These are phyloP conservation scores for Cheilosia variabilis DNA, from an alignment of 2,888 invertebrate genomes.

Conservation along the genomic window DNA sequence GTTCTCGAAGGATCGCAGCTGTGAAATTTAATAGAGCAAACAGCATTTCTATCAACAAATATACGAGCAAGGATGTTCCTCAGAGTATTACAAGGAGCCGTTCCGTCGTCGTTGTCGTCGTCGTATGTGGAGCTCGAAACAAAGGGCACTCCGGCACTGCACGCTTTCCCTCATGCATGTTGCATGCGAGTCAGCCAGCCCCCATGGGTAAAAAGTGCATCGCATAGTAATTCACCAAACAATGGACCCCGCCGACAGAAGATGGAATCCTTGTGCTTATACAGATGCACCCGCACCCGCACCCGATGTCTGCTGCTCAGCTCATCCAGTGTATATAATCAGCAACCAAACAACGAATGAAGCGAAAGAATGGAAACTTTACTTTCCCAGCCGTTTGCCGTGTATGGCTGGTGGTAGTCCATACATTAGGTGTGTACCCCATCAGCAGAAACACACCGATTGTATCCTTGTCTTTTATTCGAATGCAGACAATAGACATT, in stretches of 20 bases:
- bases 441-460: conserved; percentile 23
- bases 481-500: conserved; percentile 54
- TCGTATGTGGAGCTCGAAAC: conserved; percentile 50
- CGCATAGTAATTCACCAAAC: conserved; percentile 64
- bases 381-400: conserved; percentile 18
- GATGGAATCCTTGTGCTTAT: conserved; percentile 40
- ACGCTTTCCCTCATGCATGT: conserved; percentile 42
- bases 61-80: conserved; percentile 54
- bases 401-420: conserved; percentile 6
- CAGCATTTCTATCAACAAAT: conserved; percentile 53
- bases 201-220: conserved; percentile 60
- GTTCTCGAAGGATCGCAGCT: conserved; percentile 64
- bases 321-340: conserved; percentile 13
- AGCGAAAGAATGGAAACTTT: conserved; percentile 44
- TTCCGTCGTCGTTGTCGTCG: conserved; percentile 7
- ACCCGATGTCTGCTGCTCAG: conserved; percentile 21
- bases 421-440: conserved; percentile 18
- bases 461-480: conserved; percentile 39
- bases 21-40: conserved; percentile 73
- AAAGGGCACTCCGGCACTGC: conserved; percentile 35
- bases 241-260: conserved; percentile 54
- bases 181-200: conserved; percentile 52
- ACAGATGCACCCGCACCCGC: background rate
- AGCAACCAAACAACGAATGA: conserved; percentile 34
- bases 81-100: conserved; percentile 34